Evolutionary conservation across 2,797 vertebrate genomes (phyloP).

Genomic region (Enteromius argenteus): DNA sequence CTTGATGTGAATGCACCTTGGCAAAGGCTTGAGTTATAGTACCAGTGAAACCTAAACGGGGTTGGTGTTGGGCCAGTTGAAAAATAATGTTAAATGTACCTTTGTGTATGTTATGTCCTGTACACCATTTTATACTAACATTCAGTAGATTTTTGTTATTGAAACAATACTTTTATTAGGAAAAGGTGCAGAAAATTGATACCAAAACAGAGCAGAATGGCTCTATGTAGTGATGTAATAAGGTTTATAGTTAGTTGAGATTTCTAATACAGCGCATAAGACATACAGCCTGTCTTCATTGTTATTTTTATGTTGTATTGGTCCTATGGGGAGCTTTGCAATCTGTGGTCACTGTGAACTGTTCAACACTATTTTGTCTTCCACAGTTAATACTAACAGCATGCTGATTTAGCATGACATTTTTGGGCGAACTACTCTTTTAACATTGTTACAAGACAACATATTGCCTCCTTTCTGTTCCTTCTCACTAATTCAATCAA

Average conservation of each 20-base stretch:
- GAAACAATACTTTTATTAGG: background rate
- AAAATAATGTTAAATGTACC: no score
- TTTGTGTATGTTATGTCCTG: no score
- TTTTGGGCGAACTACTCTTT: conserved; percentile 28
- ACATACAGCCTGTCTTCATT: background rate
- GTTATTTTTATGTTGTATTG: conserved; percentile 5
- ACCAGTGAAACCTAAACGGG: background rate
- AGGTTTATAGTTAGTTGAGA: background rate
- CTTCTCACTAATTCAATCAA: conserved; percentile 68
- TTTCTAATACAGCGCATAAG: background rate
- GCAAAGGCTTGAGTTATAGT: conserved; percentile 35
- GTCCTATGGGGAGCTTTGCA: background rate
- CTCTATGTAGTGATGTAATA: background rate
- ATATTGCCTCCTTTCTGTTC: conserved; percentile 61
- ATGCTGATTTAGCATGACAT: conserved; percentile 6
- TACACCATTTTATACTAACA: background rate
- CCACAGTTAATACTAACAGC: background rate
- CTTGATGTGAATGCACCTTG: conserved; percentile 6
- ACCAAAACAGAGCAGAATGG: background rate
- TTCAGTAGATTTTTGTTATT: background rate
- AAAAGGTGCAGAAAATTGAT: background rate
- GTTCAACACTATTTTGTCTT: background rate
- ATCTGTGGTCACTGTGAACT: background rate
- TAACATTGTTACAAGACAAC: conserved; percentile 62
- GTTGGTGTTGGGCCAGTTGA: background rate